Conservation (phyloP, 2,113 vertebrate species). For the Pithys albifrons region DNA sequence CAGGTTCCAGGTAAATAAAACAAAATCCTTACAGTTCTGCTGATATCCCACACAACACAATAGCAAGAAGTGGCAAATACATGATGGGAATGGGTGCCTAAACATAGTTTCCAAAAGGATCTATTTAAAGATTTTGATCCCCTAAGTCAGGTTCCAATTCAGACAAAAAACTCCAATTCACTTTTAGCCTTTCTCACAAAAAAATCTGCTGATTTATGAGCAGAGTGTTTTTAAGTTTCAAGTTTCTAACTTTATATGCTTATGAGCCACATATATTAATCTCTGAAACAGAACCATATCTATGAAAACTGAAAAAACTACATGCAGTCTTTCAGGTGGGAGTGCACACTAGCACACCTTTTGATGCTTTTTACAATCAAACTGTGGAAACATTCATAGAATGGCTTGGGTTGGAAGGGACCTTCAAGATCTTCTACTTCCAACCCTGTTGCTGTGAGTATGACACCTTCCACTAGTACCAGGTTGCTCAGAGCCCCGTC, state of each 20-base stretch:
- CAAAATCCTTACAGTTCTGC: conserved; percentile 54
- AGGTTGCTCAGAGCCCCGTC: background rate
- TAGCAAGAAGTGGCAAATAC: conserved; percentile 65
- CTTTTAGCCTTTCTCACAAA: background rate
- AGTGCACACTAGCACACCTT: background rate
- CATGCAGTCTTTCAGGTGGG: background rate
- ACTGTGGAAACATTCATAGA: conserved; percentile 61
- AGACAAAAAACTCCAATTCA: background rate
- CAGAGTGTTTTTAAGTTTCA: background rate
- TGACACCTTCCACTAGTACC: background rate
- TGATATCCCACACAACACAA: conserved; percentile 55
- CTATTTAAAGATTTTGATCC: conserved; percentile 38
- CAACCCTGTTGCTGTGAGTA: background rate
- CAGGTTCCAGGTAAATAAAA: conserved; percentile 72
- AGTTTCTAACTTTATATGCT: background rate
- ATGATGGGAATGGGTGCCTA: conserved; percentile 35
- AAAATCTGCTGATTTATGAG: background rate
- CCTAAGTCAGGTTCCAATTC: background rate
- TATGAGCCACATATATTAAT: background rate
- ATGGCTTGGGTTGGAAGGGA: background rate
- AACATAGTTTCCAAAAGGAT: conserved; percentile 61
- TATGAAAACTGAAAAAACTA: background rate
- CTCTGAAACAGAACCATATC: background rate
- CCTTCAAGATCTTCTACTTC: background rate
- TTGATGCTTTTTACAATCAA: conserved; percentile 45